Percentiles rank a stretch among this genome's conserved stretches.
phyloP scores from a whole-genome alignment of 2,888 invertebrate species.

The Schrankia costaestrigalis region DNA sequence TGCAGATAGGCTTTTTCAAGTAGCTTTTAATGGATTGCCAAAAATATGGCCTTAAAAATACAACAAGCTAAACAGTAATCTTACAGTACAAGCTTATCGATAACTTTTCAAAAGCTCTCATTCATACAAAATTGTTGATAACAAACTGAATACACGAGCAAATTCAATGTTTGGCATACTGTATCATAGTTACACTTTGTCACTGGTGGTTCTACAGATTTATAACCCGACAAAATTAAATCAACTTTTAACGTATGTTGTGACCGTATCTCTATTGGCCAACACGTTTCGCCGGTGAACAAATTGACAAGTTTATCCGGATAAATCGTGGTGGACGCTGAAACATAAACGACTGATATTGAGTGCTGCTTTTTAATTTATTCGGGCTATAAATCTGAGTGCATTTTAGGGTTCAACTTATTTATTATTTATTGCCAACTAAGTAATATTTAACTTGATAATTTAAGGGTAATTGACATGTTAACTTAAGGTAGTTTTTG shows the following conservation, averaged over 20 bases:
- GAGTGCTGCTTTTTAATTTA: constrained; percentile 40
- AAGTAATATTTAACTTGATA: no score
- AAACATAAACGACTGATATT: constrained; percentile 32
- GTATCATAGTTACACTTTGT: constrained; percentile 21
- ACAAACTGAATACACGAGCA: neutral
- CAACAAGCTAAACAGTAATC: no score
- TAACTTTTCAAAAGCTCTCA: no score
- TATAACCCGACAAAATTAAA: constrained; percentile 64
- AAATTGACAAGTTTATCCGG: constrained; percentile 58
- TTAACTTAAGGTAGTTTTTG: no score
- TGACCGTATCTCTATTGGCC: constrained; percentile 40
- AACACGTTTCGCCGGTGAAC: constrained; percentile 47
- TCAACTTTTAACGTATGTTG: constrained; percentile 51
- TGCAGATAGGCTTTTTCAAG: no score
- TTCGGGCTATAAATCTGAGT: constrained; percentile 41
- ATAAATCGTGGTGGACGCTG: constrained; percentile 47
- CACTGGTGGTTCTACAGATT: constrained; percentile 43
- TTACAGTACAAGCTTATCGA: no score
- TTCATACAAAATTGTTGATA: no score
- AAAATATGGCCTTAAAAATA: no score
- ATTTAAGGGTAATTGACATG: no score
- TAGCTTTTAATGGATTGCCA: no score
- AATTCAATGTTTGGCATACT: constrained; percentile 10
- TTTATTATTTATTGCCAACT: no score
- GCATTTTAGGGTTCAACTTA: constrained; percentile 38